A percentile compares a stretch with the other conserved stretches of the same genome.
phyloP scores from a whole-genome alignment of 2,888 invertebrate species.

The Sussaba pulchella region DNA sequence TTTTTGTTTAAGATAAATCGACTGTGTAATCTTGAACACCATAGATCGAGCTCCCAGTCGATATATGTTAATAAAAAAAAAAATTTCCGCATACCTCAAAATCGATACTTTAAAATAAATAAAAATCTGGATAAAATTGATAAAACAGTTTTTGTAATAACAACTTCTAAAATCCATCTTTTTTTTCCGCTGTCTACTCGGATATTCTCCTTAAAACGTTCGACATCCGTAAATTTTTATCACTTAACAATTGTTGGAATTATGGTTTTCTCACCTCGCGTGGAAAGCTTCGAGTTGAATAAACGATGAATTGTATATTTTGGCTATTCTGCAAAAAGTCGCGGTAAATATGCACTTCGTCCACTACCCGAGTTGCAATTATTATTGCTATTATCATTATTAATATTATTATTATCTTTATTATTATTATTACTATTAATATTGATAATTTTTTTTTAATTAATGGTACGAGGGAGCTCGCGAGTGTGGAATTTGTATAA shows the following conservation, averaged over 20 bases:
- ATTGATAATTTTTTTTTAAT: conserved; percentile 68
- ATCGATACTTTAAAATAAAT: too few relatives aligned
- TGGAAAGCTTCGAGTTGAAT: conserved; percentile 42
- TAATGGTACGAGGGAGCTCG: conserved; percentile 69
- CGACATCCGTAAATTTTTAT: conserved; percentile 36
- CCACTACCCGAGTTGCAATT: conserved; percentile 69
- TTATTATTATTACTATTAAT: background rate
- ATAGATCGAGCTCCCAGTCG: too few relatives aligned
- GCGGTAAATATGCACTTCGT: conserved; percentile 51
- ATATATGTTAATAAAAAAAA: too few relatives aligned
- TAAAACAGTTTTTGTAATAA: too few relatives aligned
- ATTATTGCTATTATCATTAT: conserved; percentile 65
- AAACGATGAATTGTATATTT: conserved; percentile 66
- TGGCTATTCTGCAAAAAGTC: conserved; percentile 80
- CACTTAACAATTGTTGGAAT: conserved; percentile 48
- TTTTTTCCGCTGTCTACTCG: too few relatives aligned
- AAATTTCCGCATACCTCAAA: too few relatives aligned
- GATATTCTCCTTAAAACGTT: too few relatives aligned
- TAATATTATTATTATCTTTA: conserved; percentile 43
- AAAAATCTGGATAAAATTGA: too few relatives aligned
- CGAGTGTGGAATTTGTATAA: conserved; percentile 63
- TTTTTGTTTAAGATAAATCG: too few relatives aligned
- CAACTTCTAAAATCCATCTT: too few relatives aligned
- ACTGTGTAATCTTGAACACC: too few relatives aligned
- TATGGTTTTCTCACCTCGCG: conserved; percentile 10